These are phyloP conservation scores for Apis laboriosa DNA, from an alignment of 1,140 invertebrate species.

Conservation along the genomic window DNA sequence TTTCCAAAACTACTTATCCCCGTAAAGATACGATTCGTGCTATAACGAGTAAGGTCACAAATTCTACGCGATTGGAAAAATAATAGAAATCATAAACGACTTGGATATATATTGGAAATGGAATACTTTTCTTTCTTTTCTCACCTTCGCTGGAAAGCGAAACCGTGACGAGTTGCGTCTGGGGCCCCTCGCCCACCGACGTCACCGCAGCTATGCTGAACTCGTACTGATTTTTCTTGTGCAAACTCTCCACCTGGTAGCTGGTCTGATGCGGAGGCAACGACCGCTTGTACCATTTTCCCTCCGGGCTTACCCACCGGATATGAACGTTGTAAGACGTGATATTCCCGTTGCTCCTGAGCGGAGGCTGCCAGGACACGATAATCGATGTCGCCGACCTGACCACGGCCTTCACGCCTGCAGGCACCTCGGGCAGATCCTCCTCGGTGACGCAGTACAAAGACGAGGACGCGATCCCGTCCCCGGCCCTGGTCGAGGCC, in stretches of 20 bases:
- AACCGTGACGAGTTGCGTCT: constrained; percentile 88
- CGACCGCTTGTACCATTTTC: constrained; percentile 75
- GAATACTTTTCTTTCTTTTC: no score
- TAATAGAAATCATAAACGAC: no score
- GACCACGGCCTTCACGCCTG: constrained; percentile 92
- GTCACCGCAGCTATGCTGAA: constrained; percentile 89
- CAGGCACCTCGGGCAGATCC: constrained; percentile 93
- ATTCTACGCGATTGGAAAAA: no score
- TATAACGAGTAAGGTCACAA: no score
- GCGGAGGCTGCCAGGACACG: constrained; percentile 89
- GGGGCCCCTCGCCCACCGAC: constrained; percentile 89
- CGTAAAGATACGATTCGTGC: no score
- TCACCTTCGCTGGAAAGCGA: constrained; percentile 89
- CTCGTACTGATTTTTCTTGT: constrained; percentile 82
- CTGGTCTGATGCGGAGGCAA: constrained; percentile 78
- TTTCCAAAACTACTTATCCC: no score
- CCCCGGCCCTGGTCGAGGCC: constrained; percentile 93
- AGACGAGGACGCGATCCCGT: constrained; percentile 90
- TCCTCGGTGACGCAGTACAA: constrained; percentile 95
- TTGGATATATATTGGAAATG: no score
- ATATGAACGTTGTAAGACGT: constrained; percentile 81
- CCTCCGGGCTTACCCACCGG: constrained; percentile 73
- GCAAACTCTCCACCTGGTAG: constrained; percentile 80
- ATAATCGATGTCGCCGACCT: constrained; percentile 91
- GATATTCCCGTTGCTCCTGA: constrained; percentile 83